Conservation (phyloP, 2,888 invertebrate genomes). For the Drosophila imparisetae region DNA sequence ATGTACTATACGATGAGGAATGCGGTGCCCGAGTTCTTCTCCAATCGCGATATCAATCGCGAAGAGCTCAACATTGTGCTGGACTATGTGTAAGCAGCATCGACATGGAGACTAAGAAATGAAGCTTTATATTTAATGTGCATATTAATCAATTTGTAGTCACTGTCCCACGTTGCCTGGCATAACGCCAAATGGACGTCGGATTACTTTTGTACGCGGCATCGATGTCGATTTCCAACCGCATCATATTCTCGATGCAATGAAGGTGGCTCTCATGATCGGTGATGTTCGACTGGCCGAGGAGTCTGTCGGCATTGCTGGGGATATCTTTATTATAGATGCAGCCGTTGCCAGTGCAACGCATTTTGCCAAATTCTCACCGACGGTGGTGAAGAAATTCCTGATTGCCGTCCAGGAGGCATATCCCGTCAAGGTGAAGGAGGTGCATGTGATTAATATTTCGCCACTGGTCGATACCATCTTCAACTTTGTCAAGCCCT, state of each 20-base stretch:
- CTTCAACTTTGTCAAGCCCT: conserved; percentile 93
- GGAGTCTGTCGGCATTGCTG: conserved; percentile 92
- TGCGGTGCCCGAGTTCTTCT: conserved; percentile 93
- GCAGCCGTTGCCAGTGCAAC: conserved; percentile 91
- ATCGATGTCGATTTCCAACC: conserved; percentile 89
- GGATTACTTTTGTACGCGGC: conserved; percentile 91
- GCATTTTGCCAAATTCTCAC: conserved; percentile 94
- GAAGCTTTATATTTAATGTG: neutral
- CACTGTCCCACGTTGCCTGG: conserved; percentile 93
- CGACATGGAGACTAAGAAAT: neutral
- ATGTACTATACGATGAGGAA: conserved; percentile 95
- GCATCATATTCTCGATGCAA: conserved; percentile 90
- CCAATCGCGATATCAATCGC: conserved; percentile 89
- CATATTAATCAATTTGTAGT: conserved; percentile 83
- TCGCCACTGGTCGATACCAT: conserved; percentile 94
- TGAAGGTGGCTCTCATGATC: conserved; percentile 93
- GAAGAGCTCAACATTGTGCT: conserved; percentile 90
- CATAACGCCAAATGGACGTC: conserved; percentile 91
- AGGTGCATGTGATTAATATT: conserved; percentile 93
- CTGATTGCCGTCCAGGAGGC: conserved; percentile 94
- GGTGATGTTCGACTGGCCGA: conserved; percentile 92
- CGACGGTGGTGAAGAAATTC: conserved; percentile 92
- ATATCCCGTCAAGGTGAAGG: conserved; percentile 94
- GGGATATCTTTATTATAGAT: conserved; percentile 93
- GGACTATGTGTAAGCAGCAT: conserved; percentile 88